Evolutionary conservation across 2,888 invertebrate genomes (phyloP), one percentile per base, ranked within the genome.

Genomic region (Elgonia sp.): DNA sequence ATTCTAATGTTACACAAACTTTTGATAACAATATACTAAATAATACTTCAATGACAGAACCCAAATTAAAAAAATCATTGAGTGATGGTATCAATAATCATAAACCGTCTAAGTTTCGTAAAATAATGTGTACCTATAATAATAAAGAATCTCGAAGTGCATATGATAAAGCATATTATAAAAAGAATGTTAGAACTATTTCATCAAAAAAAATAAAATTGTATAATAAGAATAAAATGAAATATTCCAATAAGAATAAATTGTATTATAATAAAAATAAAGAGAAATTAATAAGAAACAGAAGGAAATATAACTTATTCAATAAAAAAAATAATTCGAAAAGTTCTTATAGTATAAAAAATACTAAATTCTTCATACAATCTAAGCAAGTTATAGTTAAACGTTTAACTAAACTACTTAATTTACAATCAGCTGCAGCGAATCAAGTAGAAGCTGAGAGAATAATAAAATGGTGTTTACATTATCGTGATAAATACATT

Each of bases 361-460:
- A 5, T 6, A 29, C 29, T 10, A 62, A 62, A 21, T 5, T 62
- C n/a, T n/a, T 37, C 62, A 29, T 14, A 29, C 20, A 21, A 16
- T 14, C 29, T 14, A 12, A 14, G 62, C 20, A 29, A 29, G 12
- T 10, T 62, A 62, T 29, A 62, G n/a, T 62, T 21, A 20, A 29
- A 5, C 20, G 29, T 29, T 29, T 62, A 4, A 10, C 62, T 10
- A 62, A 8, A 62, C 42, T 42, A 12, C 6, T 67, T 8, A 1
- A 46, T 42, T 67, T 67, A 42, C 0, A 14, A 10, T 69, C 69
- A 29, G n/a, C 20, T 5, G 18, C 21, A 14, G 29, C 21, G 10
- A 46, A 50, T 14, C 20, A 29, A 29, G 53, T 57, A 20, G 57
- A 57, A 57, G 57, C 57, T 57, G 57, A 57, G 12, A 57, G n/a